Percentiles rank a stretch among this genome's conserved stretches.
Conservation (phyloP, 1,140 invertebrate species). For the Ostrea denselamellosa region DNA sequence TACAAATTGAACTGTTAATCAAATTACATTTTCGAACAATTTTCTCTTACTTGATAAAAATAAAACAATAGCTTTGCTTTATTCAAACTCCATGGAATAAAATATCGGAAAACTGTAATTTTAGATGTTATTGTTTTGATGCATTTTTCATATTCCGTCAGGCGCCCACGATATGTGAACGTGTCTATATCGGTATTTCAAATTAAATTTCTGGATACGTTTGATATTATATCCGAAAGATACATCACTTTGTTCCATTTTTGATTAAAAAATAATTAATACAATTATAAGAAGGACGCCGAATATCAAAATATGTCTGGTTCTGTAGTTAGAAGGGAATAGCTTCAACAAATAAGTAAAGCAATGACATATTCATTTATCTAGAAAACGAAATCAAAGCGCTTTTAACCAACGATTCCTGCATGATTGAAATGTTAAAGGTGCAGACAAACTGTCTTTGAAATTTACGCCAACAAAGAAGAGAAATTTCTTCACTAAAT, state of each 20-base stretch:
- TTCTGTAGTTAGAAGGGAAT: background rate
- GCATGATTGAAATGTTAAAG: background rate
- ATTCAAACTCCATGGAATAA: too few relatives aligned
- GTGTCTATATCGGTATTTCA: background rate
- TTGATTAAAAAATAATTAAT: background rate
- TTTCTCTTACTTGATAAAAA: too few relatives aligned
- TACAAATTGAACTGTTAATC: too few relatives aligned
- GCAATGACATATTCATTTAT: constrained; percentile 25
- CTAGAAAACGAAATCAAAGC: background rate
- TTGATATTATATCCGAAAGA: background rate
- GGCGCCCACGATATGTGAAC: too few relatives aligned
- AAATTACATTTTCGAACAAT: too few relatives aligned
- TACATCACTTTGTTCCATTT: background rate
- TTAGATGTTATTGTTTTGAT: too few relatives aligned
- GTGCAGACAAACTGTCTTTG: background rate
- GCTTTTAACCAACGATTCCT: background rate
- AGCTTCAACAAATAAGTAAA: background rate
- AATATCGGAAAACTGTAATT: too few relatives aligned
- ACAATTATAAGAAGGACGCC: background rate
- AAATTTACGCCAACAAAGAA: background rate
- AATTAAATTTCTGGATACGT: background rate
- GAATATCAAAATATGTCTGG: background rate
- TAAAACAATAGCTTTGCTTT: too few relatives aligned
- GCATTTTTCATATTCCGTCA: too few relatives aligned
- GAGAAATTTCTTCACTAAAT: background rate